Conservation (phyloP, 2,113 vertebrate genomes). For the Cyanistes caeruleus region DNA sequence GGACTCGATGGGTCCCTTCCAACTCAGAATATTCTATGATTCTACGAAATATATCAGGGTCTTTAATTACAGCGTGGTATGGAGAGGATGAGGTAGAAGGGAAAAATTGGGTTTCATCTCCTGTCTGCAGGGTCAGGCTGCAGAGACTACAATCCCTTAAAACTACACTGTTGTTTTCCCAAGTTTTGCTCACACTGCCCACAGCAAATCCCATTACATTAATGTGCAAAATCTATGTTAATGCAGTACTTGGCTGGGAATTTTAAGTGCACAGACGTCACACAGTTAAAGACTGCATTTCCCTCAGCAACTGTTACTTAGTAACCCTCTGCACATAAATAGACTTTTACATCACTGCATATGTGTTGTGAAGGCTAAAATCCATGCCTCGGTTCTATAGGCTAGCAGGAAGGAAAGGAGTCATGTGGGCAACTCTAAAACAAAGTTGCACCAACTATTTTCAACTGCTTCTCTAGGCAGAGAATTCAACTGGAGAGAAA, state of each 20-base stretch:
- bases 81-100: not conserved
- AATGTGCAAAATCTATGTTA: constrained; percentile 52
- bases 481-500: not conserved
- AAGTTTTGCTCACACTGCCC: not conserved
- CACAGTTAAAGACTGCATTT: constrained; percentile 1
- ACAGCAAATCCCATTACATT: constrained; percentile 10
- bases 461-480: not conserved
- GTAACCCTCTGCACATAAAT: constrained; percentile 54
- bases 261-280: constrained; percentile 34
- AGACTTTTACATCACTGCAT: constrained; percentile 33
- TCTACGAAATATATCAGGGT: not conserved
- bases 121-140: not conserved
- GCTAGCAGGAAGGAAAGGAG: not conserved
- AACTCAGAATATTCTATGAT: not conserved
- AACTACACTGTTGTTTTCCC: not conserved
- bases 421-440: not conserved
- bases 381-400: not conserved
- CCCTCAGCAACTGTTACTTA: constrained; percentile 67
- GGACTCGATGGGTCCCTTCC: fast-evolving
- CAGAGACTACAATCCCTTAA: not conserved
- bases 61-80: not conserved
- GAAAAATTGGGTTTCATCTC: not conserved
- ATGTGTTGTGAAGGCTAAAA: not conserved
- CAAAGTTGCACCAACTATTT: not conserved
- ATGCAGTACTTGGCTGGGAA: constrained; percentile 21